Evolutionary conservation across 2,113 vertebrate species (phyloP), one percentile per base, ranked within the genome.

Genomic region (Cromileptes altivelis): DNA sequence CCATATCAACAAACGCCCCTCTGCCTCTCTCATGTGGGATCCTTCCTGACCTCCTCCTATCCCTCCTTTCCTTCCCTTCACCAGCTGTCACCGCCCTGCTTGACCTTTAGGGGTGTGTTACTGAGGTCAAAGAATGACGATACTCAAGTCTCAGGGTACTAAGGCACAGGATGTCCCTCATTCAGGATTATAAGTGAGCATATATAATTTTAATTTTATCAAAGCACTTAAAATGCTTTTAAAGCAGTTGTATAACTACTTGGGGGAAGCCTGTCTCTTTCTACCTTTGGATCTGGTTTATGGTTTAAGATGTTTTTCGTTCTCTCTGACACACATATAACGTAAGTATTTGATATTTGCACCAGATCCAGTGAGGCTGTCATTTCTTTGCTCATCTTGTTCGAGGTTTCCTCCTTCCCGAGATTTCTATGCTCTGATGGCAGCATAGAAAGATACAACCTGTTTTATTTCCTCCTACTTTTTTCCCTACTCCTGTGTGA

Each of bases 391-490:
- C 80, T 90, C 86, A 70, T 84, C 81, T 63, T 91, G 82, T 94
- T 67, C 40, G 64, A 86, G 70, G 73, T 78, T 82, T 90, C 85
- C 75, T 86, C 70, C 82, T 86, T 75, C 80, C 89, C 72, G 70
- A 81, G 85, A 88, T 94, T 96, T 96, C 95, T 96, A 96, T 96
- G 95, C 90, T 27, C 70, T 10, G 50, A 73, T 72, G 57, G 67
- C 70, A 63, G 94, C 95, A 96, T 96, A 96, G 96, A 96, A 96
- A 93, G 82, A 57, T 52, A 75, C 45, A 89, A 65, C 82, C 83
- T 90, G 87, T 87, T 87, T 88, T 68, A 58, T 89, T 91, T 91
- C 89, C 76, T 87, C 90, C 88, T 92, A 71, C 78, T 88, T 78
- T 52, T 72, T 40, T 90, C 82, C 86, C 79, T 91, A 75, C 74